Conservation (phyloP, 2,113 vertebrate genomes). For the Chrysochloris asiatica region DNA sequence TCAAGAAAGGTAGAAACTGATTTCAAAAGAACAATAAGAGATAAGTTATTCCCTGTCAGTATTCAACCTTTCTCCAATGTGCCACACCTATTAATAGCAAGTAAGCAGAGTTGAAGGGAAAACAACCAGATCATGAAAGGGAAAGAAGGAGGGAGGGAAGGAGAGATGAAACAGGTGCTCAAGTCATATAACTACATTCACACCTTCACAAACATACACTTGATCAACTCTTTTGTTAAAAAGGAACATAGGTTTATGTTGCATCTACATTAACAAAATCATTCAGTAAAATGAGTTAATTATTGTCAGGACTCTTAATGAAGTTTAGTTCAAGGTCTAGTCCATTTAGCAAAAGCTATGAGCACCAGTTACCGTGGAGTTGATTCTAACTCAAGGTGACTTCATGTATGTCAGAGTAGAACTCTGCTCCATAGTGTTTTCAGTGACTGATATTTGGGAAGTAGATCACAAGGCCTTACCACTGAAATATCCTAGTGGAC, state of each 20-base stretch:
- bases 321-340: conserved; percentile 19
- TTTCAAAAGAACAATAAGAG: conserved; percentile 1
- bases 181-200: background rate
- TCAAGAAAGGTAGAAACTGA: conserved; percentile 35
- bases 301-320: conserved; percentile 44
- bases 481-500: background rate
- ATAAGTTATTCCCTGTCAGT: background rate
- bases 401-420: background rate
- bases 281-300: conserved; percentile 55
- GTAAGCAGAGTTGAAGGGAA: background rate
- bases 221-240: conserved; percentile 21
- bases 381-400: background rate
- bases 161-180: background rate
- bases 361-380: background rate
- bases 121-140: background rate
- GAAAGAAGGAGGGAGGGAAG: no score
- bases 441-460: background rate
- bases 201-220: conserved; percentile 22
- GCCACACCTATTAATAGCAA: background rate
- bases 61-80: background rate
- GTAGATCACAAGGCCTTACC: background rate
- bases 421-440: background rate
- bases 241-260: conserved; percentile 31
- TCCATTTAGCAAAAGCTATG: background rate
- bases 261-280: conserved; percentile 6